These are phyloP conservation scores for Drosophila sordidula DNA, from an alignment of 2,888 invertebrate species.

Conservation along the genomic window DNA sequence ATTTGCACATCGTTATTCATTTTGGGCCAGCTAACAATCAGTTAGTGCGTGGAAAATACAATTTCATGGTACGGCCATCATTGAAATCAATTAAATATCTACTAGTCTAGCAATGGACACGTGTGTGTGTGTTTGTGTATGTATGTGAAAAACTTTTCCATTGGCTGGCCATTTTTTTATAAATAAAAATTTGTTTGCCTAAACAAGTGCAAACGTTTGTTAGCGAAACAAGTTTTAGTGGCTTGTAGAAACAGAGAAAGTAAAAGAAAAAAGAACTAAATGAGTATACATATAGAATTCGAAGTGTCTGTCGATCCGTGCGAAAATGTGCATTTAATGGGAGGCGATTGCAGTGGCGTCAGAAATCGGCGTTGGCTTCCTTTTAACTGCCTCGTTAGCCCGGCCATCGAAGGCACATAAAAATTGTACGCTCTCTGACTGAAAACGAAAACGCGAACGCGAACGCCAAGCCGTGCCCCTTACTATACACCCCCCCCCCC, in stretches of 20 bases:
- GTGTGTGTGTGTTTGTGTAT: not conserved
- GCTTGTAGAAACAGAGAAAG: not conserved
- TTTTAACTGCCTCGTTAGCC: conserved; percentile 75
- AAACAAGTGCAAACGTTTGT: conserved; percentile 42
- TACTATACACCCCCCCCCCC: not conserved
- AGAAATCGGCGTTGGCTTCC: conserved; percentile 57
- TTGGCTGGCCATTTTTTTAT: conserved; percentile 8
- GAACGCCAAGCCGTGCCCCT: conserved; percentile 21
- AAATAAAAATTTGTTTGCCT: conserved; percentile 32
- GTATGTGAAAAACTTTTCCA: conserved; percentile 33
- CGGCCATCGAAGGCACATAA: conserved; percentile 51
- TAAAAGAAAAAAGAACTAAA: conserved; percentile 1
- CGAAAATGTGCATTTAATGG: conserved; percentile 75
- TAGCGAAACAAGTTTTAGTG: conserved; percentile 23
- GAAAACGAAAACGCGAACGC: conserved; percentile 52
- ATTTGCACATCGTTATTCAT: conserved; percentile 1
- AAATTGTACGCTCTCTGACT: conserved; percentile 56
- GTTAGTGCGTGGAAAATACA: conserved; percentile 9
- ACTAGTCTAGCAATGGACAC: not conserved
- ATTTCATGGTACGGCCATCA: conserved; percentile 20
- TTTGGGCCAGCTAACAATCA: conserved; percentile 10
- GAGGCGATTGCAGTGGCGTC: conserved; percentile 46
- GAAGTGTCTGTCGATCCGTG: conserved; percentile 17
- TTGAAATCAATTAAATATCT: conserved; percentile 53
- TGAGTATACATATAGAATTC: conserved; percentile 1